Evolutionary conservation across 2,888 invertebrate genomes (phyloP), one percentile per base, ranked within the genome.

Genomic region (Girardia tigrina): DNA sequence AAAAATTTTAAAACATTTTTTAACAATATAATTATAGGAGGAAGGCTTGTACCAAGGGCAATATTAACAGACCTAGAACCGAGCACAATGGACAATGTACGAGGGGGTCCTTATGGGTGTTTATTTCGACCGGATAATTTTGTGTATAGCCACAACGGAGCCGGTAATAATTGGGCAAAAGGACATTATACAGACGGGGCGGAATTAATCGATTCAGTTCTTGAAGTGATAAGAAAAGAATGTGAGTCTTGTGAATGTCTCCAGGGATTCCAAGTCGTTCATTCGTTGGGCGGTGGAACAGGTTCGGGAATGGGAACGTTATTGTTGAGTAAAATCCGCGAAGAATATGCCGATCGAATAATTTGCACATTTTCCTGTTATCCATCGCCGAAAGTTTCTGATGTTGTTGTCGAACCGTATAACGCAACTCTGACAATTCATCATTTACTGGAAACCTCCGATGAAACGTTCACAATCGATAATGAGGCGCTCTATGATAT

Each of bases 361-460:
- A 94, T 94, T 94, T 92, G 91, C 88, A 94, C 94, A 83, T 94
- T 92, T 87, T 92, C 92, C 78, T 92, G 94, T 78, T 89, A 93
- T 88, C 84, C 92, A 28, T 91, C 90, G 8, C 90, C 91, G 16
- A 91, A 91, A 87, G 84, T 84, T 20, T 56, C 56, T 56, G 56
- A 56, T 56, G 56, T n/a, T 20, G 56, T 56, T 56, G 56, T 56
- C n/a, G 56, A 56, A 56, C 56, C 56, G 4, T 56, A 56, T 56
- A 56, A 56, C n/a, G 23, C 56, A 16, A n/a, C 23, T 56, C n/a
- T 56, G 4, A 16, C 56, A 4, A 12, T 4, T n/a, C n/a, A 56
- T 56, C n/a, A 56, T 56, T 56, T 56, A 56, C n/a, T 56, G 23
- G n/a, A n/a, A 20, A 56, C 23, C 20, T 56, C 8, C n/a, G 20